Evolutionary conservation across 2,797 vertebrate species (phyloP), one percentile per base, ranked within the genome.

Genomic region (Typhlichthys subterraneus): DNA sequence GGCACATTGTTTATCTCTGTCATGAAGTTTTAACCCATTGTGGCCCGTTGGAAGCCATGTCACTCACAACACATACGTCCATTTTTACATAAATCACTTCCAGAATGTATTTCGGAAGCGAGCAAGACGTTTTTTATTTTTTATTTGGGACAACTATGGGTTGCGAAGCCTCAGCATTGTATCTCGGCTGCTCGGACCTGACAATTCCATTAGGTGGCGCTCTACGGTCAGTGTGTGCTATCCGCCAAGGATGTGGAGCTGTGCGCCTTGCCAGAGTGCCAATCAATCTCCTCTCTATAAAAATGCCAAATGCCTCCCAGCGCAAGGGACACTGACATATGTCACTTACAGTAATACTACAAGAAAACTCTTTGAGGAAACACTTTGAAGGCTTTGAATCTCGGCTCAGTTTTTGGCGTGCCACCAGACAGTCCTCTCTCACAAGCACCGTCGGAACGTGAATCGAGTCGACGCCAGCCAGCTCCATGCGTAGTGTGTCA

Each of bases 401-500:
- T 7, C 70, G 72, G 65, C 66, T 72, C 69, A 48, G 71, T 62
- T 65, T 17, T 72, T 75, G 62, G 72, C 52, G 69, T 73, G 69
- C 76, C 68, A 75, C 77, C 80, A 65, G 63, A 83, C 83, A 65
- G 65, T 84, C 83, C 68, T 63, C 66, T 76, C 79, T 64, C 65
- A 72, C 83, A 70, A 63, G 61, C 77, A 65, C 73, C 31, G 64
- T 67, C 54, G 62, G 61, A 77, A 69, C 74, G 63, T 54, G 73
- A 71, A 80, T 72, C 84, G 85, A 85, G 82, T 81, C 82, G 87
- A 87, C 72, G 82, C 85, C 86, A 86, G 87, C 77, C 80, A 73
- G 49, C 74, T 72, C 61, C 77, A 69, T 54, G 70, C 74, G 54
- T 79, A 78, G 81, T 78, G 70, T 42, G 65, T 69, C 79, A 70